Percentiles rank a stretch among this genome's conserved stretches.
These are phyloP conservation scores for Lepidocyrtoides sp. DNA, from an alignment of 2,888 invertebrate genomes.

Conservation along the genomic window DNA sequence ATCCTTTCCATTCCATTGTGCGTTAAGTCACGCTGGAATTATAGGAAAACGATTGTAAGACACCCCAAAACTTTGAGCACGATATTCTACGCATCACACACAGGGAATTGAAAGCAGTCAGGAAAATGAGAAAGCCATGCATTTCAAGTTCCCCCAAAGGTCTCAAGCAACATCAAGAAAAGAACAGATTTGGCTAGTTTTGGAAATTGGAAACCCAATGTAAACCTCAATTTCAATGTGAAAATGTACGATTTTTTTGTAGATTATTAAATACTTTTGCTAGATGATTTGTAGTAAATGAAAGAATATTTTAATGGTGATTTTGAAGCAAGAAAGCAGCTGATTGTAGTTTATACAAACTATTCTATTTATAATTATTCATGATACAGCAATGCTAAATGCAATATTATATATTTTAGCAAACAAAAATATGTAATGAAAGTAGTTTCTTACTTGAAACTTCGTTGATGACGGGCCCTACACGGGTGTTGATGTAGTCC, in stretches of 20 bases:
- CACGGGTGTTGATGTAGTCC: slow-evolving; percentile 85
- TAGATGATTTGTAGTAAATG: too few species aligned
- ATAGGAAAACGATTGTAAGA: slow-evolving; percentile 27
- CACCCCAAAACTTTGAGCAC: too few species aligned
- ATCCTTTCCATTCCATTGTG: slow-evolving; percentile 79
- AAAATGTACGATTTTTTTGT: too few species aligned
- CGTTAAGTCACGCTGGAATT: slow-evolving; percentile 62
- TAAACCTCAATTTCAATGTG: too few species aligned
- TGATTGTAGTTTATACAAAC: too few species aligned
- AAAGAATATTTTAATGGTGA: too few species aligned
- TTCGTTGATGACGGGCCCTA: slow-evolving; percentile 85
- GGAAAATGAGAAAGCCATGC: not conserved
- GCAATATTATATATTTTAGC: not conserved
- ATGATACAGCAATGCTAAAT: too few species aligned
- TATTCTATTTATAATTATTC: too few species aligned
- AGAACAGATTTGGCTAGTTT: too few species aligned
- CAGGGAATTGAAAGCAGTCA: not conserved
- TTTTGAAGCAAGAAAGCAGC: too few species aligned
- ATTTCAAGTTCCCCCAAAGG: slow-evolving; percentile 69
- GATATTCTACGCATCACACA: not conserved
- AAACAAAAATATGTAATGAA: not conserved
- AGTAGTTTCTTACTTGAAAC: slow-evolving; percentile 84
- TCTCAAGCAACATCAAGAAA: not conserved
- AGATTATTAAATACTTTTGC: too few species aligned
- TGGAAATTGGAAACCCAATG: too few species aligned